Evolutionary conservation across 2,888 invertebrate genomes (phyloP), one percentile per base, ranked within the genome.

Genomic region (Eupithecia centaureata): DNA sequence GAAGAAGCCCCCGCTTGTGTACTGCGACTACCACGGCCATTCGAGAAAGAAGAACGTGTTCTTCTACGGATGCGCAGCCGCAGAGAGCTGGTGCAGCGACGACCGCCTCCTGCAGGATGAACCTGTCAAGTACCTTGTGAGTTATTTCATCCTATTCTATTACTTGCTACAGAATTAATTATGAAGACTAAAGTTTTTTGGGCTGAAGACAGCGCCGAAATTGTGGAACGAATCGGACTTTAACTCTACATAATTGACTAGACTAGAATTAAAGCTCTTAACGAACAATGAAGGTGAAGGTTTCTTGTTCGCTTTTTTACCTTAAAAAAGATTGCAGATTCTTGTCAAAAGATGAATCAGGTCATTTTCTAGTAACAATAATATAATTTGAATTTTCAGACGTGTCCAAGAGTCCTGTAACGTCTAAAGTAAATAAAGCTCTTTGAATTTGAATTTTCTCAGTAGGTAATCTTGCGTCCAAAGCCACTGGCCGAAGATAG

Each of bases 1-100:
- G 90, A 94, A 94, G 80, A 94, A 94, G 68, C 92, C 94, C 12
- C 95, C 95, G 27, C 87, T 94, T 76, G 94, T 95, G 58, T 96
- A 95, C 88, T 95, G 96, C 84, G 97, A 97, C 88, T 95, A 95
- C 82, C 97, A 97, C 86, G 97, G 97, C 0, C 97, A 97, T 89
- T 97, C 97, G 72, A 94, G 97, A 65, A 95, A 96, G 86, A 97
- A 97, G 92, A 97, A 97, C 83, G 96, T 97, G 74, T 97, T 97
- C 91, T 94, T 97, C 80, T 97, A 97, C 86, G 97, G 97, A 22
- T 97, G 97, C 88, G 96, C 95, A 61, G 93, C 93, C 76, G 94
- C 94, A 58, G 95, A 95, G 83, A 95, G 95, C 77, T 96, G 96
- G 96, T 94, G 94, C 86, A 94, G 93, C 77, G 93, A 88, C 79